A percentile compares a stretch with the other conserved stretches of the same genome.
phyloP scores from a whole-genome alignment of 1,140 invertebrate species.

The Neotoxoptera formosana region DNA sequence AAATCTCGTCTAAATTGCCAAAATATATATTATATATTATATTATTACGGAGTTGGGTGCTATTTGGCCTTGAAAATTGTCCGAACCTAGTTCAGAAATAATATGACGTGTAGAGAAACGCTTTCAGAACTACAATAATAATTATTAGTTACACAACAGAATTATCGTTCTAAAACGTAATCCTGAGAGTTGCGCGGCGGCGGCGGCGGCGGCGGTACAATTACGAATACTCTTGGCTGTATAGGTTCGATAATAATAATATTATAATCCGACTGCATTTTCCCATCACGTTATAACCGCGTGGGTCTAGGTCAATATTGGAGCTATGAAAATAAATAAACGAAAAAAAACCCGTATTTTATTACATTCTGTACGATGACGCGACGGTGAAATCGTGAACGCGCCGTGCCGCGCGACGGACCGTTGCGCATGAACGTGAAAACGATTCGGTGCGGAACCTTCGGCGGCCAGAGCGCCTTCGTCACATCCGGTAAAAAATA shows the following conservation, averaged over 20 bases:
- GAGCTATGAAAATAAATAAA: background rate
- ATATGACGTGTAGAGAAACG: no score
- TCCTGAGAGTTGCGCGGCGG: background rate
- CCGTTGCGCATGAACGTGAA: slow-evolving; percentile 1
- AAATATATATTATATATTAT: no score
- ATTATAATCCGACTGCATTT: background rate
- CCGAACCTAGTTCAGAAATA: background rate
- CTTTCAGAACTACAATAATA: no score
- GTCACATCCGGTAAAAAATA: slow-evolving; percentile 18
- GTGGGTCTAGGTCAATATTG: slow-evolving; percentile 38
- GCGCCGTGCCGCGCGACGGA: no score
- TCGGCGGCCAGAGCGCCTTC: background rate
- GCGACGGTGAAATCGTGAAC: background rate
- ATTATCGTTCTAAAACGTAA: background rate
- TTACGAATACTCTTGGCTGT: background rate
- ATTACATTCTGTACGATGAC: slow-evolving; percentile 15
- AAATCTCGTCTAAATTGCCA: no score
- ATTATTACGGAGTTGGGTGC: no score
- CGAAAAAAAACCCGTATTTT: background rate
- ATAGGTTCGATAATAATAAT: background rate
- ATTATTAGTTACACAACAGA: background rate
- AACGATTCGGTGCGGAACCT: background rate
- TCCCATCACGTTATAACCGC: background rate
- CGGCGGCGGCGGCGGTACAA: background rate
- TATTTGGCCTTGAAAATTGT: background rate